These are phyloP conservation scores for Xenentodon cancila DNA, from an alignment of 2,797 vertebrate species.

Conservation along the genomic window DNA sequence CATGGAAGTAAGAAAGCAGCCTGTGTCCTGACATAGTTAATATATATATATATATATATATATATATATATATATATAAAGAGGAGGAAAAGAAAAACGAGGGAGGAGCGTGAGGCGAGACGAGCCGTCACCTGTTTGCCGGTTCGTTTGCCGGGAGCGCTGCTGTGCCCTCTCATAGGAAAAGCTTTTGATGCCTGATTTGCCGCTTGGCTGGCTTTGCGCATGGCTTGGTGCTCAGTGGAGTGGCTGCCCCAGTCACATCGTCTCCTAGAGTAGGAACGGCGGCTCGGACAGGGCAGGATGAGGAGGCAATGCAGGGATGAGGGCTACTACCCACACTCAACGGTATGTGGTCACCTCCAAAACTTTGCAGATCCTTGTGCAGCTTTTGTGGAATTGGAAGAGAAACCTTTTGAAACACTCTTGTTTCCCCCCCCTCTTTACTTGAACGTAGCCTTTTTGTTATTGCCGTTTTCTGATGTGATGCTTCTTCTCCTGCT, in stretches of 20 bases:
- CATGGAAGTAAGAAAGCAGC: slow-evolving; percentile 49
- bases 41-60: too few relatives aligned
- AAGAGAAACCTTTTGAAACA: neutral
- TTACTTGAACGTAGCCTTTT: neutral
- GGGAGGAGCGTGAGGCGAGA: slow-evolving; percentile 49
- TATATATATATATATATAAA: too few relatives aligned
- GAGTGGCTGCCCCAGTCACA: slow-evolving; percentile 69
- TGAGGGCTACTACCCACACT: slow-evolving; percentile 61
- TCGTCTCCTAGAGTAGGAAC: slow-evolving; percentile 50
- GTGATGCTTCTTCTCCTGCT: neutral
- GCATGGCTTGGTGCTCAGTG: slow-evolving; percentile 71
- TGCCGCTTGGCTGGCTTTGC: slow-evolving; percentile 71
- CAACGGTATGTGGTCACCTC: slow-evolving; percentile 66
- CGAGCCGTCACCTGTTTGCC: slow-evolving; percentile 75
- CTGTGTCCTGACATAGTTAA: slow-evolving; percentile 50
- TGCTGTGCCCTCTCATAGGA: slow-evolving; percentile 61
- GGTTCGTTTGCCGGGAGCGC: slow-evolving; percentile 66
- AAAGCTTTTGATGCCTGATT: slow-evolving; percentile 80
- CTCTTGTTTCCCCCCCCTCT: neutral
- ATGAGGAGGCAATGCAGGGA: slow-evolving; percentile 79
- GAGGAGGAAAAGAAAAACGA: neutral
- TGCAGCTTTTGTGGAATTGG: neutral
- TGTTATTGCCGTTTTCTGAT: neutral
- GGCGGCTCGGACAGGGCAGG: slow-evolving; percentile 53
- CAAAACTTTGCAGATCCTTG: neutral